A percentile compares a stretch with the other conserved stretches of the same genome.
These are phyloP conservation scores for Brachionus koreanus DNA, from an alignment of 1,140 invertebrate species.

Conservation along the genomic window DNA sequence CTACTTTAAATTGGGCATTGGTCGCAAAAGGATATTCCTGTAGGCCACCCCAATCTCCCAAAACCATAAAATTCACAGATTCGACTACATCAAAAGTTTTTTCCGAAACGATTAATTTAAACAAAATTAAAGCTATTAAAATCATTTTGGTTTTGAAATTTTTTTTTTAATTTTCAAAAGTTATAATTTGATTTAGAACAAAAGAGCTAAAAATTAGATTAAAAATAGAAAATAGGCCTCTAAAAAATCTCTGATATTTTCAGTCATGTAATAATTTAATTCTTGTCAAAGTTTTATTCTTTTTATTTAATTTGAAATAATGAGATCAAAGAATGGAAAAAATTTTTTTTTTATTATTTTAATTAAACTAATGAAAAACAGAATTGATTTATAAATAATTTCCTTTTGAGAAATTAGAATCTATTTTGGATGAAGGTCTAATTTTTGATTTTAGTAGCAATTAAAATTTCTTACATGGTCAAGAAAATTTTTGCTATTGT, in stretches of 20 bases:
- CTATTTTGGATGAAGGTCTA: background rate
- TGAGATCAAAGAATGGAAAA: background rate
- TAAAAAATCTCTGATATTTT: background rate
- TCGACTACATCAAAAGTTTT: background rate
- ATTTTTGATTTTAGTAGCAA: background rate
- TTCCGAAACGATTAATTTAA: background rate
- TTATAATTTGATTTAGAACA: background rate
- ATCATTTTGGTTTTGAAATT: background rate
- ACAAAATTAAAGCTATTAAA: background rate
- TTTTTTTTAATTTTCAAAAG: background rate
- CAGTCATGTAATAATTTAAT: background rate
- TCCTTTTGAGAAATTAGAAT: background rate
- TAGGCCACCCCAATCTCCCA: slow-evolving; percentile 8
- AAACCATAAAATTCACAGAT: background rate
- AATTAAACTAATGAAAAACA: background rate
- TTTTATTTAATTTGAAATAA: background rate
- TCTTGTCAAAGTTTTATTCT: background rate
- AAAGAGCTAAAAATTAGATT: slow-evolving; percentile 9
- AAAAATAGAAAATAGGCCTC: background rate
- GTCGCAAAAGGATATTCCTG: background rate
- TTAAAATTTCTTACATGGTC: background rate
- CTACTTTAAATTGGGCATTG: background rate
- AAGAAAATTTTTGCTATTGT: background rate
- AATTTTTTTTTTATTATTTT: background rate
- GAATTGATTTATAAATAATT: background rate